Conservation (phyloP, 1,140 invertebrate species). For the Trichonephila inaurata region DNA sequence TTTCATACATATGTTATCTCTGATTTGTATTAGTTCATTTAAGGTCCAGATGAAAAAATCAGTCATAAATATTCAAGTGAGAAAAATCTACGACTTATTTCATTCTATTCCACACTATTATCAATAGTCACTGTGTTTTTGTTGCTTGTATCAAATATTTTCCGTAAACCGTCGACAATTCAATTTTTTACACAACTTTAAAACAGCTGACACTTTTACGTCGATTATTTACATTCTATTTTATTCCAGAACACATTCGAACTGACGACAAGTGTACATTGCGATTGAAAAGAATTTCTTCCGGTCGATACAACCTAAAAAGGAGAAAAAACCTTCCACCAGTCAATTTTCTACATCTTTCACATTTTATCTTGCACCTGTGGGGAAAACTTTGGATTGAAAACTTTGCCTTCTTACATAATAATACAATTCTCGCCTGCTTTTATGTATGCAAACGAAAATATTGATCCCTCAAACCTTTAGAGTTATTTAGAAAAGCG, state of each 20-base stretch:
- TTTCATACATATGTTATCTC: no score
- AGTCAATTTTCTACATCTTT: background rate
- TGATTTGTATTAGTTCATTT: no score
- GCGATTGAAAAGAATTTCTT: conserved; percentile 1
- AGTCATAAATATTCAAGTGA: no score
- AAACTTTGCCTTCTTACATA: background rate
- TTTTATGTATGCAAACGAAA: background rate
- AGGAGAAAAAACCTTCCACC: background rate
- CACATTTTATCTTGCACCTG: conserved; percentile 6
- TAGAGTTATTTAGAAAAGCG: background rate
- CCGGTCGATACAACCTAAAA: background rate
- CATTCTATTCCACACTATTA: background rate
- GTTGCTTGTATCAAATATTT: background rate
- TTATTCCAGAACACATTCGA: background rate
- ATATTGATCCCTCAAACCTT: background rate
- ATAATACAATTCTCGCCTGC: background rate
- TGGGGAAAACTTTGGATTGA: background rate
- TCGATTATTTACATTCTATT: background rate
- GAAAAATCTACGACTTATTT: no score
- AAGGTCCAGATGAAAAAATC: no score
- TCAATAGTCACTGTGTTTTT: background rate
- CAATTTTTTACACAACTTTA: background rate
- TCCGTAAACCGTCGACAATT: background rate
- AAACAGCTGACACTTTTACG: background rate
- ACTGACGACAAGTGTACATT: background rate